Evolutionary conservation across 2,888 invertebrate genomes (phyloP).

Genomic region (Cistogaster globosa): DNA sequence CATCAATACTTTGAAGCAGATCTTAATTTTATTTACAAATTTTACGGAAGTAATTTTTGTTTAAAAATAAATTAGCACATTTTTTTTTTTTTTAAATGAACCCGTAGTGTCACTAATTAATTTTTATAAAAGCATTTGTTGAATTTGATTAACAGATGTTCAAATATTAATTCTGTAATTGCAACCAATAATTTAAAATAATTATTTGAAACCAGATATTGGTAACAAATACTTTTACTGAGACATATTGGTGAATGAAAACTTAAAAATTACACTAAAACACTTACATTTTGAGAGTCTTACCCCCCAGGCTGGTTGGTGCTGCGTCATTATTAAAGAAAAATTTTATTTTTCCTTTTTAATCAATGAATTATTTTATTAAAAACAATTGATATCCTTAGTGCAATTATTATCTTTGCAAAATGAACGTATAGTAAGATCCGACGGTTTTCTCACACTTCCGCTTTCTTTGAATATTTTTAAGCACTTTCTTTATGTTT

Average conservation of each 20-base stretch:
- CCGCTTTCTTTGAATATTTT: constrained; percentile 33
- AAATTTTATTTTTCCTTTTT: neutral
- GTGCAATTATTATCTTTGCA: constrained; percentile 29
- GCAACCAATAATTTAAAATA: constrained; percentile 8
- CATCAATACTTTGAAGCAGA: too few species aligned
- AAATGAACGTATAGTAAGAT: constrained; percentile 15
- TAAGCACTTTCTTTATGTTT: neutral
- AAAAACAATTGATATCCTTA: constrained; percentile 16
- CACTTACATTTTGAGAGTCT: constrained; percentile 81
- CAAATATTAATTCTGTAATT: constrained; percentile 10
- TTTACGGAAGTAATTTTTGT: constrained; percentile 14
- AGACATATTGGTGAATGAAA: neutral
- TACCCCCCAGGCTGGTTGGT: constrained; percentile 81
- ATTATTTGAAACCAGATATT: neutral
- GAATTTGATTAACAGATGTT: constrained; percentile 25
- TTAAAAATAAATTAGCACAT: constrained; percentile 18
- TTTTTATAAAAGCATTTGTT: neutral
- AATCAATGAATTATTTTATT: constrained; percentile 14
- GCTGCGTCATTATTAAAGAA: constrained; percentile 77
- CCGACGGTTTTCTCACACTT: constrained; percentile 51
- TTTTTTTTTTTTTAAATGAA: constrained; percentile 1
- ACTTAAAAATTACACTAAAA: constrained; percentile 11
- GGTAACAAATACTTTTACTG: neutral
- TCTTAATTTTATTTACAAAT: neutral
- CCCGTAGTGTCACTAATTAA: neutral